Evolutionary conservation across 2,113 vertebrate genomes (phyloP).

Genomic region (Arvicanthis niloticus): DNA sequence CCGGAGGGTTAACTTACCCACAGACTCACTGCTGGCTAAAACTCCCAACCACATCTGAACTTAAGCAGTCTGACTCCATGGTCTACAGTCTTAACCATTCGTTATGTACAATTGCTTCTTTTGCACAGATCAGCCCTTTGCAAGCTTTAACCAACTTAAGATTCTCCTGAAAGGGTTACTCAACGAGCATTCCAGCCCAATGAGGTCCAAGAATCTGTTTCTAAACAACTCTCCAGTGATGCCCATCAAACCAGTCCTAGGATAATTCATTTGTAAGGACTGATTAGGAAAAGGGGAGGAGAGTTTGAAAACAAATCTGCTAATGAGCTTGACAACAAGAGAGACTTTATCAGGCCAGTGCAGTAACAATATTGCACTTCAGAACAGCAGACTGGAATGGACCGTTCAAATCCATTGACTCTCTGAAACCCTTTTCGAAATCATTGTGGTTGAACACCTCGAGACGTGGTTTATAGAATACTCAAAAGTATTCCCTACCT

Average conservation of each 20-base stretch:
- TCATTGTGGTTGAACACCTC: background rate
- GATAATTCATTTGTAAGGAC: too few relatives aligned
- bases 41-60: background rate
- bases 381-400: background rate
- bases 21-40: background rate
- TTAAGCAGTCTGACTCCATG: background rate
- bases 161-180: background rate
- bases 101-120: background rate
- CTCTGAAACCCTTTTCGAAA: conserved; percentile 29
- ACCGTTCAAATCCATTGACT: background rate
- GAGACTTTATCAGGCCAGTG: background rate
- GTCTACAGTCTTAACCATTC: background rate
- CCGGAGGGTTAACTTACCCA: background rate
- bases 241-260: background rate
- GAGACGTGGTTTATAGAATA: background rate
- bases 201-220: background rate
- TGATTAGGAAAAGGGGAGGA: too few relatives aligned
- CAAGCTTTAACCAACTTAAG: background rate
- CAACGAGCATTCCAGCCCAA: background rate
- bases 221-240: background rate
- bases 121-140: background rate
- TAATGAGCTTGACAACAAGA: background rate
- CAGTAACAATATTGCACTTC: background rate
- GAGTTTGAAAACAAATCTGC: background rate
- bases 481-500: conserved; percentile 7